Evolutionary conservation across 2,888 invertebrate genomes (phyloP).

Genomic region (Drosophila longiperda): DNA sequence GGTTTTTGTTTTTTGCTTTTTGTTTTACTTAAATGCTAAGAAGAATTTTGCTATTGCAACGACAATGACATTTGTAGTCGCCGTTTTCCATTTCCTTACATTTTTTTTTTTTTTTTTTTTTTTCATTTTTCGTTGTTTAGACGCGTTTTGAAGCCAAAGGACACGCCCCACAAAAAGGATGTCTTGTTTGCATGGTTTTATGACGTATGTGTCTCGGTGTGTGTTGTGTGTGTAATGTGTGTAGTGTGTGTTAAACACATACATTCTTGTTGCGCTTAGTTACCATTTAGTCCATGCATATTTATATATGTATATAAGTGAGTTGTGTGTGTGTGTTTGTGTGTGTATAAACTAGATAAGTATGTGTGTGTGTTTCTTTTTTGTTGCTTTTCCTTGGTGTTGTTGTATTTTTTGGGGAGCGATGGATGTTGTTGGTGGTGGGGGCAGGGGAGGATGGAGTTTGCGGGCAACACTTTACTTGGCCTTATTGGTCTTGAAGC

Average conservation of each 20-base stretch:
- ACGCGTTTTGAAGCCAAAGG: slow-evolving; percentile 51
- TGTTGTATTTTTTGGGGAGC: not conserved
- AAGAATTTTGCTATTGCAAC: slow-evolving; percentile 78
- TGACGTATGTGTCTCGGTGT: slow-evolving; percentile 25
- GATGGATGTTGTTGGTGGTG: slow-evolving; percentile 4
- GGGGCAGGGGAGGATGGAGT: not conserved
- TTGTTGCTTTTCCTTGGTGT: slow-evolving; percentile 12
- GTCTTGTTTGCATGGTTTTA: slow-evolving; percentile 14
- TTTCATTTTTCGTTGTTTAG: slow-evolving; percentile 60
- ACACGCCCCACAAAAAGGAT: slow-evolving; percentile 10
- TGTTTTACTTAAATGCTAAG: slow-evolving; percentile 71
- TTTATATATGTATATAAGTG: slow-evolving; percentile 73
- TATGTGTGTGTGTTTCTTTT: slow-evolving; percentile 36
- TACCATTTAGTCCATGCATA: slow-evolving; percentile 73
- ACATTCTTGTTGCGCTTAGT: slow-evolving; percentile 75
- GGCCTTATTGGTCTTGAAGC: slow-evolving; percentile 97
- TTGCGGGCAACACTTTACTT: slow-evolving; percentile 77
- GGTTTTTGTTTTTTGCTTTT: slow-evolving; percentile 11
- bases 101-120: slow-evolving; percentile 41
- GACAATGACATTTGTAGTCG: slow-evolving; percentile 23
- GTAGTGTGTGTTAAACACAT: slow-evolving; percentile 58
- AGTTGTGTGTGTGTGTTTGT: slow-evolving; percentile 30
- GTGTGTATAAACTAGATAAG: slow-evolving; percentile 52
- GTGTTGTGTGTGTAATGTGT: slow-evolving; percentile 10
- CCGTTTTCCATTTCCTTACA: slow-evolving; percentile 50